Conservation (phyloP, 2,113 vertebrate genomes). For the Indicator maculatus region DNA sequence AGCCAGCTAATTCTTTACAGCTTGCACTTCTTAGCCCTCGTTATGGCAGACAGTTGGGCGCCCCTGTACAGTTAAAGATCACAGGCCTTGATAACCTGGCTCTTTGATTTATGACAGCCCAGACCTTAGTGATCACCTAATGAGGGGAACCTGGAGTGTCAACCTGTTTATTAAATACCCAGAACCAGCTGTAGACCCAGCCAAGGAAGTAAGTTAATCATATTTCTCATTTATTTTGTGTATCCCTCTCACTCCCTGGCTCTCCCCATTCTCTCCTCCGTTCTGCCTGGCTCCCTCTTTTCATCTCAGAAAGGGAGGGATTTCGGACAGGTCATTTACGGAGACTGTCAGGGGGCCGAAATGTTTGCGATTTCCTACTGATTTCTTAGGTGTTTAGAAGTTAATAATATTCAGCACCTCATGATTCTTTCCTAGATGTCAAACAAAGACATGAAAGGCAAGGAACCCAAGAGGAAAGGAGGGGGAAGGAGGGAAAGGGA, state of each 20-base stretch:
- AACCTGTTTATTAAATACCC: slow-evolving; percentile 99
- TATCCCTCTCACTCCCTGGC: slow-evolving; percentile 19
- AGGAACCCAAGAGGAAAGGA: slow-evolving; percentile 70
- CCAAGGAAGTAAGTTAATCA: slow-evolving; percentile 79
- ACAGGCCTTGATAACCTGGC: slow-evolving; percentile 95
- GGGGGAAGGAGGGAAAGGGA: slow-evolving; percentile 18
- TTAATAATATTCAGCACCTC: slow-evolving; percentile 83
- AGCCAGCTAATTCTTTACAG: slow-evolving; percentile 87
- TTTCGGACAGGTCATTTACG: slow-evolving; percentile 68
- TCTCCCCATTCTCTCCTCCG: slow-evolving; percentile 29
- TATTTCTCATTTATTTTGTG: slow-evolving; percentile 79
- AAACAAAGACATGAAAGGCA: slow-evolving; percentile 79
- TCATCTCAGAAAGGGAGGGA: slow-evolving; percentile 71
- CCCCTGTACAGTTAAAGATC: slow-evolving; percentile 93
- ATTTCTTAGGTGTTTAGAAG: slow-evolving; percentile 83
- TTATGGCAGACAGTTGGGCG: slow-evolving; percentile 94
- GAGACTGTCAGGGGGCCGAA: slow-evolving; percentile 70
- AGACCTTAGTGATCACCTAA: slow-evolving; percentile 91
- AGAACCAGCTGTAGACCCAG: slow-evolving; percentile 88
- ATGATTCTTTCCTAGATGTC: slow-evolving; percentile 80
- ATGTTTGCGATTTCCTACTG: slow-evolving; percentile 78
- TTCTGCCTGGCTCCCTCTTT: slow-evolving; percentile 77
- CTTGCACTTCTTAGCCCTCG: slow-evolving; percentile 83
- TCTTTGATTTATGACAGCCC: slow-evolving; percentile 91
- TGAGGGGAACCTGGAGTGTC: slow-evolving; percentile 94